Evolutionary conservation across 2,888 invertebrate species (phyloP).

Genomic region (Entomobrya proxima): DNA sequence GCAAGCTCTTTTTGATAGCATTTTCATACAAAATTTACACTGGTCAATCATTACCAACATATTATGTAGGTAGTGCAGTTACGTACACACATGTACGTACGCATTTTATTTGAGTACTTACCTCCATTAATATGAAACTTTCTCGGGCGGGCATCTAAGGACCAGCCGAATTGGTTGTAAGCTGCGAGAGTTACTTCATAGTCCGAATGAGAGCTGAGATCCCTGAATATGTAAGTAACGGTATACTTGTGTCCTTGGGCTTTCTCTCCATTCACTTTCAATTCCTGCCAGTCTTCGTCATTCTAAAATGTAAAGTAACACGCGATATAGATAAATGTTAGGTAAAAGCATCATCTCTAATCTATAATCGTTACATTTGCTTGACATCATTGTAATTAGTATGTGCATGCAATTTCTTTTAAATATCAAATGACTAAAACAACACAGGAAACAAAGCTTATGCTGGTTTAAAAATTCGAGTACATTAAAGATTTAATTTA

Average conservation of each 20-base stretch:
- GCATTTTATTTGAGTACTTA: slow-evolving; percentile 46
- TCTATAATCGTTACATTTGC: not conserved
- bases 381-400: not conserved
- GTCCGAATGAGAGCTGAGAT: slow-evolving; percentile 77
- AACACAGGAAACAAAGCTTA: not conserved
- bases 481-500: slow-evolving; percentile 24
- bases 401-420: no score
- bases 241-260: slow-evolving; percentile 76
- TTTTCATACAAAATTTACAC: slow-evolving; percentile 29
- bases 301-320: slow-evolving; percentile 43
- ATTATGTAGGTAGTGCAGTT: not conserved
- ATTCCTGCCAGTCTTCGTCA: slow-evolving; percentile 67
- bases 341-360: not conserved
- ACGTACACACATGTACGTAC: not conserved
- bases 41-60: no score
- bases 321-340: not conserved
- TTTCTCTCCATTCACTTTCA: slow-evolving; percentile 43
- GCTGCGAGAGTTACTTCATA: slow-evolving; percentile 79
- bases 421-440: not conserved
- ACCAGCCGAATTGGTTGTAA: slow-evolving; percentile 79
- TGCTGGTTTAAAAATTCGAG: not conserved
- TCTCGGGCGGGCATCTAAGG: slow-evolving; percentile 77
- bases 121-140: slow-evolving; percentile 76
- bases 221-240: slow-evolving; percentile 77
- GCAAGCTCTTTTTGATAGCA: not conserved